phyloP scores from a whole-genome alignment of 2,797 vertebrate species.

The Steatocranus sp. region DNA sequence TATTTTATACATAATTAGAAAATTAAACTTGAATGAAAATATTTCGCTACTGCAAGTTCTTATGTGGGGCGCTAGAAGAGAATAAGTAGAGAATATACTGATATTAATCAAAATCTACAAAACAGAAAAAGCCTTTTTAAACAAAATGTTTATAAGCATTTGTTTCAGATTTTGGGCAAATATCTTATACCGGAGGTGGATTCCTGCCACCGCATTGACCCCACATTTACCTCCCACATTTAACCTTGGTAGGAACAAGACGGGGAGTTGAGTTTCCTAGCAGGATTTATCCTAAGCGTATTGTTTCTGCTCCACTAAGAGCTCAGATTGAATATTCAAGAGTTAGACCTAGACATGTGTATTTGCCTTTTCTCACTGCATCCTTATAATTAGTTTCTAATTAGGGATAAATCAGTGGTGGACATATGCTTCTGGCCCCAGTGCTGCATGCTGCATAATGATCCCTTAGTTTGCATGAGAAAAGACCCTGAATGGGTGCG shows the following conservation, averaged over 20 bases:
- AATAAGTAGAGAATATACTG: accelerated
- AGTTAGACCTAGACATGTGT: conserved; percentile 40
- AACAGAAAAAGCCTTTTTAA: neutral
- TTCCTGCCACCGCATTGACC: neutral
- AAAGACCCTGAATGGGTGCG: conserved; percentile 47
- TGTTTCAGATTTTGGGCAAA: neutral
- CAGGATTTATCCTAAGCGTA: conserved; percentile 41
- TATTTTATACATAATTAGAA: neutral
- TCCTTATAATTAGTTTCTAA: conserved; percentile 77
- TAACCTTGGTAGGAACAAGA: neutral
- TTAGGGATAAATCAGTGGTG: conserved; percentile 63
- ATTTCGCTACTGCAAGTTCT: neutral
- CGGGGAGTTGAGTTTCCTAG: conserved; percentile 4
- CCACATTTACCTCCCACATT: neutral
- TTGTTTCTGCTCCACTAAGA: conserved; percentile 42
- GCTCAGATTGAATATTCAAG: conserved; percentile 57
- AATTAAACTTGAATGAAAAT: neutral
- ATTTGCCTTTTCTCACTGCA: conserved; percentile 63
- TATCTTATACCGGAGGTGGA: neutral
- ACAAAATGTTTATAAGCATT: accelerated
- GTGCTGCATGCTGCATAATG: conserved; percentile 62
- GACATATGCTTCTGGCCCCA: conserved; percentile 36
- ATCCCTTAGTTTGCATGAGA: conserved; percentile 70
- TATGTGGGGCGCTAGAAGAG: neutral
- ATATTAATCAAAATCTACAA: neutral